These are phyloP conservation scores for Eclectus roratus DNA, from an alignment of 2,113 vertebrate genomes.

Conservation along the genomic window DNA sequence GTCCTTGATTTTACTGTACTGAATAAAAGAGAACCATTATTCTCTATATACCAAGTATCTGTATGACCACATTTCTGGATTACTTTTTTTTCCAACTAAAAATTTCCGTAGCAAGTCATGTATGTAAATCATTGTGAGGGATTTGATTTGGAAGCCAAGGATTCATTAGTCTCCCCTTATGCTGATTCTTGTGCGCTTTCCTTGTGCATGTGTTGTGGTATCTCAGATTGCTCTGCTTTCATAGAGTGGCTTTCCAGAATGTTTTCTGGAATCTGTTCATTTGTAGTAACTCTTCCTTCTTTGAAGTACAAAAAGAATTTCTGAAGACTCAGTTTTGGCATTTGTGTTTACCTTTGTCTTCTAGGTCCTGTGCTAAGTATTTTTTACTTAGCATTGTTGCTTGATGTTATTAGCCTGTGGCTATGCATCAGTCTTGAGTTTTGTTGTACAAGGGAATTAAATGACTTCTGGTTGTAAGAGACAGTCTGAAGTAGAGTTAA, in stretches of 20 bases:
- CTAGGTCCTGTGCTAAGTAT: neutral
- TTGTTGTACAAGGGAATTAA: neutral
- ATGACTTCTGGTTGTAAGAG: neutral
- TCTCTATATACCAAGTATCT: neutral
- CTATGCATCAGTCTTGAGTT: neutral
- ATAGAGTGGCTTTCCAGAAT: neutral
- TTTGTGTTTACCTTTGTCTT: neutral
- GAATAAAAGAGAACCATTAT: neutral
- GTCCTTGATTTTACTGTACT: neutral
- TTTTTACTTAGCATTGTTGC: neutral
- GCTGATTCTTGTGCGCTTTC: neutral
- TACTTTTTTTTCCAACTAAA: neutral
- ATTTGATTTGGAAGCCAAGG: neutral
- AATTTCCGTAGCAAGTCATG: neutral
- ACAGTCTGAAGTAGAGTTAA: neutral
- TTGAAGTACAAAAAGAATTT: neutral
- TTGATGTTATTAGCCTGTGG: neutral
- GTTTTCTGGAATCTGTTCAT: neutral
- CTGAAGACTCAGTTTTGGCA: neutral
- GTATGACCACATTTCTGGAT: neutral
- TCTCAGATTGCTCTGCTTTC: neutral
- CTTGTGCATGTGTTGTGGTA: neutral
- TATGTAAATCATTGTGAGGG: neutral
- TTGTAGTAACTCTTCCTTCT: neutral
- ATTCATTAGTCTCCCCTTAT: neutral